Evolutionary conservation across 1,140 invertebrate genomes (phyloP), one percentile per base, ranked within the genome.

Genomic region (Cheumatopsyche charites): DNA sequence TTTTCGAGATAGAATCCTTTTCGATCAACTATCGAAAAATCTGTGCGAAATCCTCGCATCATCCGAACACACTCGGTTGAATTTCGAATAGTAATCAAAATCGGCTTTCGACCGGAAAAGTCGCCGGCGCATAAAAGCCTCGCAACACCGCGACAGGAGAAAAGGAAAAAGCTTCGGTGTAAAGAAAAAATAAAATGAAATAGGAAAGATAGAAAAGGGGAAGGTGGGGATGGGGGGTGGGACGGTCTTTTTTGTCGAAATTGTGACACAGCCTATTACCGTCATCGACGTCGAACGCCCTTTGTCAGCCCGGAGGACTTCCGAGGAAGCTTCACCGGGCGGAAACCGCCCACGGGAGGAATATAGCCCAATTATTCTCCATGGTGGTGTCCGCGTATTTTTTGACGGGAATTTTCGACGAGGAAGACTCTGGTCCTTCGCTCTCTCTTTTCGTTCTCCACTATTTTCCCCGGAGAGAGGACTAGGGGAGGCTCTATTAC

Each of bases 191-290:
- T 19, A 52, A 15, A 45, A 45, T 15, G 13, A n/a, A n/a, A 12
- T 6, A 42, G 41, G 41, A 42, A 12, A 5, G 41, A 6, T 12
- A 5, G 41, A 42, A 12, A 12, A 5, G 41, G 41, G 12, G 41
- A 12, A 12, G 41, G 41, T 42, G 41, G 41, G 43, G 43, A 47
- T 7, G 13, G 43, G 4, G 15, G 3, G 13, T 3, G 15, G 13
- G 11, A 4, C 4, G 13, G 43, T 13, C 15, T 13, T 47, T 47
- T 47, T 13, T 13, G 43, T 13, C 43, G 43, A 58, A 58, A 58
- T 58, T 58, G 55, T 58, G 55, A 58, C 55, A 58, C 55, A 58
- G 55, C 55, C 55, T 58, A 58, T 58, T 58, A 58, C 55, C 55
- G 55, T 58, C 55, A 58, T 58, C 55, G 55, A 63, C 62, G 62